Conservation (phyloP, 2,797 vertebrate species). For the Morelia viridis region DNA sequence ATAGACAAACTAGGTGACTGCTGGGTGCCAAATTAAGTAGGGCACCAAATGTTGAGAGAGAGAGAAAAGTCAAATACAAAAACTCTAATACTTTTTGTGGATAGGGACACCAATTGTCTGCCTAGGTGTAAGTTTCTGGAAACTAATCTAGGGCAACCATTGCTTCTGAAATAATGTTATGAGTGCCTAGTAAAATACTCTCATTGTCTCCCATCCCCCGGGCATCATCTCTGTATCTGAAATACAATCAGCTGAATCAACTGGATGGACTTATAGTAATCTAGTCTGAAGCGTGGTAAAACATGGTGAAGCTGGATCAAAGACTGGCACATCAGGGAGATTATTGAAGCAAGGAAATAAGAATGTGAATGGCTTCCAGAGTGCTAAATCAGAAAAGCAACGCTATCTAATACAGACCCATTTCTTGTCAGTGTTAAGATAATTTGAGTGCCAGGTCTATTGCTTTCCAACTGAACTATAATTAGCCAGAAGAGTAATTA, state of each 20-base stretch:
- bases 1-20: neutral
- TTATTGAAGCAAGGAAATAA: neutral
- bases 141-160: no score
- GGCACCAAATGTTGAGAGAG: neutral
- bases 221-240: neutral
- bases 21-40: neutral
- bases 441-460: accelerated
- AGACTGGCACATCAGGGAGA: neutral
- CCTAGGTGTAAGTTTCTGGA: no score
- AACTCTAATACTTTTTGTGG: no score
- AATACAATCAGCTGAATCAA: neutral
- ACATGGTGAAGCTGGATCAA: neutral
- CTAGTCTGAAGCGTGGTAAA: neutral
- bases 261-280: neutral
- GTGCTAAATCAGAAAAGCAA: neutral
- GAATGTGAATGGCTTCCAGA: neutral
- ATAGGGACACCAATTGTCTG: no score
- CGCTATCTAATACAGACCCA: neutral
- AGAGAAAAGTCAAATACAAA: neutral
- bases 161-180: neutral
- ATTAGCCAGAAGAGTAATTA: neutral
- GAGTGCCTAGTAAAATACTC: neutral
- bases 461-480: neutral
- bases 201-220: neutral
- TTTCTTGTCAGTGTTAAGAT: neutral